phyloP scores from a whole-genome alignment of 2,888 invertebrate genomes.

The Meghimatium bilineatum region DNA sequence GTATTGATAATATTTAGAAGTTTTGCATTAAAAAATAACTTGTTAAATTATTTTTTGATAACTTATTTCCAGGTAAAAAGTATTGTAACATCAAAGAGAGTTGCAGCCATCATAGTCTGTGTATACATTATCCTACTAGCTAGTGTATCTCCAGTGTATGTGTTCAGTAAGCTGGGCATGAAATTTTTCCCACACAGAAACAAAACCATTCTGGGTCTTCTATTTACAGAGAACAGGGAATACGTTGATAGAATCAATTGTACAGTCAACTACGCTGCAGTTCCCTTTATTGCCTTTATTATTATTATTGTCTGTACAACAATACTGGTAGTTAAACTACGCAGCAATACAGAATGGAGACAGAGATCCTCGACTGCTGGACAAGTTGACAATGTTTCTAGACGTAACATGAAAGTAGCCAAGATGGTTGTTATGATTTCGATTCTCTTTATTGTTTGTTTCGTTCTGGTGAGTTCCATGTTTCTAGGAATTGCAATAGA shows the following conservation, averaged over 20 bases:
- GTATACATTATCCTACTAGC: background rate
- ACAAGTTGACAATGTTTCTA: background rate
- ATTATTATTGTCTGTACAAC: background rate
- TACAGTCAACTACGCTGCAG: background rate
- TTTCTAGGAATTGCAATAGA: background rate
- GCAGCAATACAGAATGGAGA: background rate
- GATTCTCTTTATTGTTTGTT: background rate
- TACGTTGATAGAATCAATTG: background rate
- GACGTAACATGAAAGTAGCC: background rate
- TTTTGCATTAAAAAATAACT: too few relatives aligned
- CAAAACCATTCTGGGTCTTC: background rate
- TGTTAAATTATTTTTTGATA: too few relatives aligned
- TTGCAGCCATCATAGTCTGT: background rate
- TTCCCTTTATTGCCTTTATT: background rate
- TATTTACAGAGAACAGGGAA: background rate
- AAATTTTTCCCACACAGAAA: background rate
- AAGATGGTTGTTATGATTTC: constrained; percentile 16
- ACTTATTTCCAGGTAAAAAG: constrained; percentile 1
- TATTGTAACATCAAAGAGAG: background rate
- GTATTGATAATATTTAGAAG: too few relatives aligned
- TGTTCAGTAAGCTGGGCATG: background rate
- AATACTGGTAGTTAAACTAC: constrained; percentile 12
- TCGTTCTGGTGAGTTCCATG: background rate
- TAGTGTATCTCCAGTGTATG: background rate
- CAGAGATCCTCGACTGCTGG: background rate